A percentile compares a stretch with the other conserved stretches of the same genome.
Conservation (phyloP, 2,888 invertebrate species). For the Alloplasta piceator region DNA sequence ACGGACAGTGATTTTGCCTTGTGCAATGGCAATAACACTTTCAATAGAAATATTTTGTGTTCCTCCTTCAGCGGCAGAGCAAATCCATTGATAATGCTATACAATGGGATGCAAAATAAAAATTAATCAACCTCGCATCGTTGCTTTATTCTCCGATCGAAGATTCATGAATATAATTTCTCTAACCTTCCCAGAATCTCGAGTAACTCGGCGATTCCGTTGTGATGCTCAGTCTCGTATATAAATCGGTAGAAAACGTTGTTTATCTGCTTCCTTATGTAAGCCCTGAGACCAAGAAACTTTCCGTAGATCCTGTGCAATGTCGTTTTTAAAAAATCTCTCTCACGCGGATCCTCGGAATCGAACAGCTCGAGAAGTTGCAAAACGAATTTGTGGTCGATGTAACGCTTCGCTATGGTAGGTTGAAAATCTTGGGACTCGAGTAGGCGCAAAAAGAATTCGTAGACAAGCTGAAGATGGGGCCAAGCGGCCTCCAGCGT, state of each 20-base stretch:
- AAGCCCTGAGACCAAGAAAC: conserved; percentile 97
- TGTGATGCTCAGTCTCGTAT: conserved; percentile 99
- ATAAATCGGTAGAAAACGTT: conserved; percentile 99
- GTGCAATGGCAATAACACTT: conserved; percentile 95
- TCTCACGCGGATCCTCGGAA: conserved; percentile 97
- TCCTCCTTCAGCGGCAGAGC: conserved; percentile 99
- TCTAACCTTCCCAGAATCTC: conserved; percentile 95
- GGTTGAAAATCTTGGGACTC: conserved; percentile 98
- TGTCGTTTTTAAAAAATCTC: conserved; percentile 99
- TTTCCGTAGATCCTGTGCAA: conserved; percentile 99
- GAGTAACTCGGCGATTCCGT: conserved; percentile 97
- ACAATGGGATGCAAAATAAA: conserved; percentile 56
- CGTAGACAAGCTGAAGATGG: conserved; percentile 93
- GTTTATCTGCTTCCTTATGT: conserved; percentile 99
- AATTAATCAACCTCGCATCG: conserved; percentile 6
- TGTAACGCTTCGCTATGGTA: conserved; percentile 94
- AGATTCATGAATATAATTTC: not conserved
- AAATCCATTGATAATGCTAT: conserved; percentile 99
- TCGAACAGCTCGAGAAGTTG: conserved; percentile 98
- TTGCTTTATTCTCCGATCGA: not conserved
- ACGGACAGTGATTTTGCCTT: conserved; percentile 98
- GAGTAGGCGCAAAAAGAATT: conserved; percentile 91
- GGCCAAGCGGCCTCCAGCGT: conserved; percentile 98
- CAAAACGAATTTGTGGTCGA: conserved; percentile 97
- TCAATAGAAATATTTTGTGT: conserved; percentile 98